A percentile compares a stretch with the other conserved stretches of the same genome.
Conservation (phyloP, 2,113 vertebrate genomes). For the Lonchura striata region DNA sequence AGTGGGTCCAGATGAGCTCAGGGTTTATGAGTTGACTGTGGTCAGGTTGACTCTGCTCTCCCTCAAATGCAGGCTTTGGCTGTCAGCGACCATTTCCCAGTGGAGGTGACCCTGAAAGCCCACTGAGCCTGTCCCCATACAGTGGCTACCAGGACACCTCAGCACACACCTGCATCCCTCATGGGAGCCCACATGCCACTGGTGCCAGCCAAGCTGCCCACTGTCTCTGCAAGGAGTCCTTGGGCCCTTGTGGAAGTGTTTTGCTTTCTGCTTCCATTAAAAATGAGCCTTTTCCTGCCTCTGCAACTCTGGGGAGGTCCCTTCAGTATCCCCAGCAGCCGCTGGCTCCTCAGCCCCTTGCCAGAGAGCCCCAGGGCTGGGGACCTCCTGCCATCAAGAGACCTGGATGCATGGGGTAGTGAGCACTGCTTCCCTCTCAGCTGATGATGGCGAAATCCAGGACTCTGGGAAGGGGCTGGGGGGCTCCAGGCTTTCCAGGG, state of each 20-base stretch:
- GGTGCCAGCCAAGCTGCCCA: background rate
- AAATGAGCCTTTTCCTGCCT: background rate
- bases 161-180: rapidly evolving
- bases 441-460: background rate
- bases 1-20: background rate
- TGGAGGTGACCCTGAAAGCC: constrained; percentile 76
- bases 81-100: constrained; percentile 85
- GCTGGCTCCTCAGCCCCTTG: rapidly evolving
- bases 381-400: background rate
- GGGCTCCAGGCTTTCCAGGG: rapidly evolving
- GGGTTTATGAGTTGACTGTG: background rate
- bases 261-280: background rate
- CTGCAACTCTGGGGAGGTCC: background rate
- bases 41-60: background rate
- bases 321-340: background rate
- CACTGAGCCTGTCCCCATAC: rapidly evolving
- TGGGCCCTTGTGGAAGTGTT: background rate
- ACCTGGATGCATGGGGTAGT: rapidly evolving
- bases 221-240: background rate
- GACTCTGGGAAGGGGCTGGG: background rate
- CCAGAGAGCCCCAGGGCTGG: too few species aligned
- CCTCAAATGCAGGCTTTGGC: constrained; percentile 72
- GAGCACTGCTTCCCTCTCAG: background rate
- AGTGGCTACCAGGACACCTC: rapidly evolving
- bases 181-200: rapidly evolving